Percentiles rank a stretch among this genome's conserved stretches.
phyloP scores from a whole-genome alignment of 2,888 invertebrate genomes.

The Tachina lurida region DNA sequence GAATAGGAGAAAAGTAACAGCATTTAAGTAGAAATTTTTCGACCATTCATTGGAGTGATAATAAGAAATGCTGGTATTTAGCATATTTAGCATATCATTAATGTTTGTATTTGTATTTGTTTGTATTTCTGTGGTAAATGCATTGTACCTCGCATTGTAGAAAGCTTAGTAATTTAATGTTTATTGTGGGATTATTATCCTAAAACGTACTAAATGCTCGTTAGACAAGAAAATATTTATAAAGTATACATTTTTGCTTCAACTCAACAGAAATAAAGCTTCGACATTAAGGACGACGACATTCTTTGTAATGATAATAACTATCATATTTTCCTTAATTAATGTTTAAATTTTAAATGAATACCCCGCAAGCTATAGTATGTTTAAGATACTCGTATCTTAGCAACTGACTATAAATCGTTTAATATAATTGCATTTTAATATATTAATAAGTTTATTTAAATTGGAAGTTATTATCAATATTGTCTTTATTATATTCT shows the following conservation, averaged over 20 bases:
- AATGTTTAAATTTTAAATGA: neutral
- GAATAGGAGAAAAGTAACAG: neutral
- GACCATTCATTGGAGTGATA: conserved; percentile 17
- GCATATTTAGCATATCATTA: conserved; percentile 5
- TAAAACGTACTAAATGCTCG: too few relatives aligned
- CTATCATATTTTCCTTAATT: neutral
- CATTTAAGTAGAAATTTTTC: neutral
- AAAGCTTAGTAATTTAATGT: neutral
- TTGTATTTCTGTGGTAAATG: neutral
- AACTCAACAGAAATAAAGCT: neutral
- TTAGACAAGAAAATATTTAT: neutral
- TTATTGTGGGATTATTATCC: too few relatives aligned
- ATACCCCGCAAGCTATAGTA: neutral
- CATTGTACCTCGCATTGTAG: neutral
- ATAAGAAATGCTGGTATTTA: conserved; percentile 39
- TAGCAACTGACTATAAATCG: conserved; percentile 12
- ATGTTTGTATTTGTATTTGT: neutral
- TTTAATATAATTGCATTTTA: conserved; percentile 54
- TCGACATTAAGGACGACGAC: neutral
- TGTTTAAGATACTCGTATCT: neutral
- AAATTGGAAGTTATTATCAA: conserved; percentile 46
- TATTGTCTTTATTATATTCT: conserved; percentile 20
- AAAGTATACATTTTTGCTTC: neutral
- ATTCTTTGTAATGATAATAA: neutral
- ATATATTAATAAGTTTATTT: conserved; percentile 48